A percentile compares a stretch with the other conserved stretches of the same genome.
Evolutionary conservation across 2,113 vertebrate genomes (phyloP).

Genomic region (Fregata magnificens): DNA sequence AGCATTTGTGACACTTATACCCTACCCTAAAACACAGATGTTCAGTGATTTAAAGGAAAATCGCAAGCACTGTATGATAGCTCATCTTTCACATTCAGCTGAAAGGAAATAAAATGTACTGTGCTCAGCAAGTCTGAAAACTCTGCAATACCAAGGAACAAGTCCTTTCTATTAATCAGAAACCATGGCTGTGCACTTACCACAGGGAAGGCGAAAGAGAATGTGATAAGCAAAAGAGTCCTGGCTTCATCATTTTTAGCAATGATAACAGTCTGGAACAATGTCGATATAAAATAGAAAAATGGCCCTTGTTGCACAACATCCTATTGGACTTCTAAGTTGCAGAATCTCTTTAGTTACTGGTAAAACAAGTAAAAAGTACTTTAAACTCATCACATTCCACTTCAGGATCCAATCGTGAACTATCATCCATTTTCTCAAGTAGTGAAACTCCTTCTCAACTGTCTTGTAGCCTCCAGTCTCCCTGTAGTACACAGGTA

Average conservation of each 20-base stretch:
- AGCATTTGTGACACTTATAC: neutral
- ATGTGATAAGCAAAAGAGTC: neutral
- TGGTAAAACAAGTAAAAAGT: neutral
- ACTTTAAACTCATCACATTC: neutral
- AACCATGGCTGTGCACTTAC: neutral
- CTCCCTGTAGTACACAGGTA: neutral
- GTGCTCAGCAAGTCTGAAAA: constrained; percentile 9
- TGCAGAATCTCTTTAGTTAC: neutral
- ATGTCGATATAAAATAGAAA: neutral
- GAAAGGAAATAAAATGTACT: constrained; percentile 1
- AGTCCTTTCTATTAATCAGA: constrained; percentile 13
- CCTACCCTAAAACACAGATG: neutral
- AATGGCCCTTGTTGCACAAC: neutral
- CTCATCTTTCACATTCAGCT: constrained; percentile 1
- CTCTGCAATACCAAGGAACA: neutral
- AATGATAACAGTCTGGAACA: neutral
- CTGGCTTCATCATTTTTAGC: neutral
- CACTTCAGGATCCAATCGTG: neutral
- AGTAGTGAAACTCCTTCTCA: neutral
- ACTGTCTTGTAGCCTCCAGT: neutral
- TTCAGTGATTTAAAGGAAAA: neutral
- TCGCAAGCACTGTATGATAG: neutral
- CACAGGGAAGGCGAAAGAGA: neutral
- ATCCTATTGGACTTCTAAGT: neutral
- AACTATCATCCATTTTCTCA: neutral